Evolutionary conservation across 2,888 invertebrate genomes (phyloP).

Genomic region (Uloborus plumipes): DNA sequence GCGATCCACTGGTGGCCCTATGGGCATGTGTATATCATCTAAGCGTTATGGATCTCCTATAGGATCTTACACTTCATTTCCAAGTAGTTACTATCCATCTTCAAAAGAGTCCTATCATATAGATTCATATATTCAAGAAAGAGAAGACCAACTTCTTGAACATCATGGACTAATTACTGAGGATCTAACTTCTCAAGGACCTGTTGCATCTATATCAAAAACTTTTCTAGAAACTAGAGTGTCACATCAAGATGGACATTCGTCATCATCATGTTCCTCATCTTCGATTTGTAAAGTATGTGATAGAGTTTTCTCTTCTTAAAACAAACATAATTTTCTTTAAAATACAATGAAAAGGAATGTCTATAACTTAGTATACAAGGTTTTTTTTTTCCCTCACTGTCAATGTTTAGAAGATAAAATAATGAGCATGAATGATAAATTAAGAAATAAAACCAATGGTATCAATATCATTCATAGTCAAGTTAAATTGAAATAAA

Average conservation of each 20-base stretch:
- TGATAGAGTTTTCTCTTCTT: too few species aligned
- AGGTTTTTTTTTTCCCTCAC: too few species aligned
- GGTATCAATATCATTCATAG: too few species aligned
- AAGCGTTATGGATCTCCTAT: conserved; percentile 58
- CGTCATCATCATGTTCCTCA: conserved; percentile 42
- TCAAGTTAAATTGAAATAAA: too few species aligned
- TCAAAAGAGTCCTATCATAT: conserved; percentile 49
- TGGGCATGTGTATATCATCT: conserved; percentile 31
- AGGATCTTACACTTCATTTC: conserved; percentile 62
- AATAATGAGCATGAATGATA: too few species aligned
- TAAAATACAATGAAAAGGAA: too few species aligned
- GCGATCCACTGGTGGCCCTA: conserved; percentile 43
- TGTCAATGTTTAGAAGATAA: too few species aligned
- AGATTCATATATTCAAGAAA: conserved; percentile 65
- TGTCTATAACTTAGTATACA: too few species aligned
- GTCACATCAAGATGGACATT: conserved; percentile 33
- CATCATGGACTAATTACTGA: conserved; percentile 67
- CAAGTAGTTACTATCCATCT: conserved; percentile 54
- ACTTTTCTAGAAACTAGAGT: conserved; percentile 57
- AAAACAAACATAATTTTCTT: too few species aligned
- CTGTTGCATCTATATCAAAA: conserved; percentile 68
- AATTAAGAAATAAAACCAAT: too few species aligned
- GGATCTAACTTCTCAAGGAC: conserved; percentile 68
- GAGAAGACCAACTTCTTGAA: conserved; percentile 67
- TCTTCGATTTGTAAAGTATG: conserved; percentile 13